Conservation (phyloP, 2,113 vertebrate species). For the Cinclus mexicanus region DNA sequence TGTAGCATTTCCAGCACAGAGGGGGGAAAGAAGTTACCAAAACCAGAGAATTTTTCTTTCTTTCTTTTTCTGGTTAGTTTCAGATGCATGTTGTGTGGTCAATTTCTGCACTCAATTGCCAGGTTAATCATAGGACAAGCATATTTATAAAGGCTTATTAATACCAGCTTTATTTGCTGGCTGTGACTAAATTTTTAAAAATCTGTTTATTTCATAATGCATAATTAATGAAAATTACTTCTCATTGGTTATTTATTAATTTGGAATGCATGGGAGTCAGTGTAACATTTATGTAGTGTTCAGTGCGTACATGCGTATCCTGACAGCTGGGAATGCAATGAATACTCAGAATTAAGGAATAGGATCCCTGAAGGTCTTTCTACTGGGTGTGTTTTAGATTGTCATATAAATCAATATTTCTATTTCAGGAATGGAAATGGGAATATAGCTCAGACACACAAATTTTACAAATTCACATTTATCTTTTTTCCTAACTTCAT, state of each 20-base stretch:
- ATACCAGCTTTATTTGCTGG: conserved; percentile 70
- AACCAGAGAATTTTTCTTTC: neutral
- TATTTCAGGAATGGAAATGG: conserved; percentile 28
- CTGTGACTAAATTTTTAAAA: conserved; percentile 71
- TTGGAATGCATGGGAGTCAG: conserved; percentile 79
- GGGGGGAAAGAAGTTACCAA: neutral
- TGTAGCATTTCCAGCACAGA: neutral
- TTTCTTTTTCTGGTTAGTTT: conserved; percentile 40
- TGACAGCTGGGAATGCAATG: conserved; percentile 34
- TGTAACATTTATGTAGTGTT: conserved; percentile 79
- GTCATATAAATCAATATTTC: conserved; percentile 61
- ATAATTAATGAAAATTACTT: conserved; percentile 74
- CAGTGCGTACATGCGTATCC: conserved; percentile 35
- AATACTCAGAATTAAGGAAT: conserved; percentile 65
- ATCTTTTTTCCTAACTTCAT: neutral
- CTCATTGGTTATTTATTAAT: conserved; percentile 85
- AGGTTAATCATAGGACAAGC: conserved; percentile 80
- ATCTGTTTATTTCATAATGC: conserved; percentile 72
- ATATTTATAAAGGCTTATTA: conserved; percentile 75
- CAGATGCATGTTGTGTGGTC: conserved; percentile 64
- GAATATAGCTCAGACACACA: neutral
- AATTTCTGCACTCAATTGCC: conserved; percentile 75
- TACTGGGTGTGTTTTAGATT: conserved; percentile 67
- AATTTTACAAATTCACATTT: neutral
- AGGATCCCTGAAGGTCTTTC: conserved; percentile 76